phyloP scores from a whole-genome alignment of 2,797 vertebrate genomes.

The Capromys pilorides region DNA sequence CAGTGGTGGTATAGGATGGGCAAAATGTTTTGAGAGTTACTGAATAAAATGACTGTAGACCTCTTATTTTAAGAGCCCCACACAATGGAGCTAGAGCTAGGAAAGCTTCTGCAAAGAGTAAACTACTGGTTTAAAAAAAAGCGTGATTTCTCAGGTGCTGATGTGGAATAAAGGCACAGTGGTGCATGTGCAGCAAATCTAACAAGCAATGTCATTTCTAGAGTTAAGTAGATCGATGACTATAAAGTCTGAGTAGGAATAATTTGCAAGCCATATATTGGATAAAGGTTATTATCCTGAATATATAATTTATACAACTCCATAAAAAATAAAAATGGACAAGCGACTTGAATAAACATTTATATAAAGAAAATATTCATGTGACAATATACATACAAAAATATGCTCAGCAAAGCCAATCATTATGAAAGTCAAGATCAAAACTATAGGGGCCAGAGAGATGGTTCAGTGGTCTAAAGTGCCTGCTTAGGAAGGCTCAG shows the following conservation, averaged over 20 bases:
- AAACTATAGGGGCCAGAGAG: too few relatives aligned
- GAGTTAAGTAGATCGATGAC: constrained; percentile 1
- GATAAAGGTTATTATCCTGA: neutral
- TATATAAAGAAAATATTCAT: neutral
- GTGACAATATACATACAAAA: neutral
- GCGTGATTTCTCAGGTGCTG: constrained; percentile 6
- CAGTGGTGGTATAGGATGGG: neutral
- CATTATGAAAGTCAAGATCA: neutral
- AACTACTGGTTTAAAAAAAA: neutral
- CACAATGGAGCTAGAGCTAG: neutral
- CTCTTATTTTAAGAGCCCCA: neutral
- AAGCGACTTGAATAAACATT: neutral
- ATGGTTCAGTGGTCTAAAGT: too few relatives aligned
- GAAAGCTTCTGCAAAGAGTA: neutral
- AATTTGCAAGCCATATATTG: neutral
- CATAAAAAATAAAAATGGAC: neutral
- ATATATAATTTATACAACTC: neutral
- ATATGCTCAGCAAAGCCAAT: neutral
- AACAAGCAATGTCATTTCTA: neutral
- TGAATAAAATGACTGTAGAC: neutral
- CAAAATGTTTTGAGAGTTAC: neutral
- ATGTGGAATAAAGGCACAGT: neutral
- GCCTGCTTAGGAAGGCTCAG: too few relatives aligned
- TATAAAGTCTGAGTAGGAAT: neutral
- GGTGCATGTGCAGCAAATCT: neutral